Conservation (phyloP, 2,888 invertebrate genomes). For the Lucinisca nassula region DNA sequence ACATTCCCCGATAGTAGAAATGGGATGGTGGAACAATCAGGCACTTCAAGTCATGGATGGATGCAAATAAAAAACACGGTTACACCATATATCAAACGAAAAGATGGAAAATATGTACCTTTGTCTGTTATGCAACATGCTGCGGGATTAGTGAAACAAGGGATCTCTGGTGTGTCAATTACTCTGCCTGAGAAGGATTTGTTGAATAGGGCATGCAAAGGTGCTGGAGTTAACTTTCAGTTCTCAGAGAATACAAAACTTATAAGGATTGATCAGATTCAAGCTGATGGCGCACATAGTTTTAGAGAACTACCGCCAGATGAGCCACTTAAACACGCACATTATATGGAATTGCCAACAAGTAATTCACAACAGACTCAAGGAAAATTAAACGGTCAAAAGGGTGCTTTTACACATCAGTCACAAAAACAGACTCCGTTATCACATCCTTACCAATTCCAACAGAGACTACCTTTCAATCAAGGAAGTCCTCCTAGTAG, state of each 20-base stretch:
- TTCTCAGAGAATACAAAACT: slow-evolving; percentile 84
- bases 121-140: slow-evolving; percentile 89
- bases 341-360: slow-evolving; percentile 81
- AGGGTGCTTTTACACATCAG: background rate
- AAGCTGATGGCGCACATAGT: slow-evolving; percentile 72
- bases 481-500: background rate
- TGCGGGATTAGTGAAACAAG: slow-evolving; percentile 80
- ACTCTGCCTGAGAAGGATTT: slow-evolving; percentile 81
- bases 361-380: slow-evolving; percentile 15
- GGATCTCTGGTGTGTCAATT: slow-evolving; percentile 77
- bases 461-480: background rate
- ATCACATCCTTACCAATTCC: slow-evolving; percentile 2
- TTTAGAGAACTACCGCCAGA: slow-evolving; percentile 81
- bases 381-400: background rate
- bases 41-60: slow-evolving; percentile 82
- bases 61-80: slow-evolving; percentile 93
- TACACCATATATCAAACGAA: slow-evolving; percentile 95
- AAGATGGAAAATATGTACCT: slow-evolving; percentile 94
- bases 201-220: slow-evolving; percentile 84
- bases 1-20: slow-evolving; percentile 80
- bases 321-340: slow-evolving; percentile 85
- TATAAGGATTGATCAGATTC: slow-evolving; percentile 81
- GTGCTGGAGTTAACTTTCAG: slow-evolving; percentile 83
- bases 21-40: slow-evolving; percentile 27
- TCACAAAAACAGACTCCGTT: background rate